phyloP scores from a whole-genome alignment of 1,140 invertebrate genomes.

The Cataglyphis hispanica region DNA sequence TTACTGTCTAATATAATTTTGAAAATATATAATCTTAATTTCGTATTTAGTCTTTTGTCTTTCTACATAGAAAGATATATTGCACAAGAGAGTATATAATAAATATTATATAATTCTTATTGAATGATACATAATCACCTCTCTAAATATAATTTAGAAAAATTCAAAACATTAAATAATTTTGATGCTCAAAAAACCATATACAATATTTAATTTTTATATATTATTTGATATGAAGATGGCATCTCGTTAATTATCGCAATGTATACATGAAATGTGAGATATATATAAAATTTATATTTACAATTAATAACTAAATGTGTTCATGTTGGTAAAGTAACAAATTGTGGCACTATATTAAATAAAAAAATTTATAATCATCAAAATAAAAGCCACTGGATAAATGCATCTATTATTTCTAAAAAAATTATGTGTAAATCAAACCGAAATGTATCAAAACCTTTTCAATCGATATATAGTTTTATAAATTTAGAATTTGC shows the following conservation, averaged over 20 bases:
- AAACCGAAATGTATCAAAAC: constrained; percentile 2
- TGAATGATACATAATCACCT: constrained; percentile 16
- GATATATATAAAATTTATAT: constrained; percentile 31
- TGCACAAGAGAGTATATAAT: constrained; percentile 40
- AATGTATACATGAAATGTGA: constrained; percentile 21
- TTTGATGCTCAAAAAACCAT: background rate
- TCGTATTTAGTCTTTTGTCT: constrained; percentile 14
- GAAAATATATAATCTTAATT: constrained; percentile 17
- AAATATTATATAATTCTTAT: constrained; percentile 30
- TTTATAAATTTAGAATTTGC: constrained; percentile 16
- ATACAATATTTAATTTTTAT: background rate
- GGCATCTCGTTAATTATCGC: background rate
- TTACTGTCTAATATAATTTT: constrained; percentile 26
- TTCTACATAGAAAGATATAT: background rate
- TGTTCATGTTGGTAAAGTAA: constrained; percentile 20
- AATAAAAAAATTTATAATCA: constrained; percentile 40
- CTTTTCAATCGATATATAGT: constrained; percentile 7
- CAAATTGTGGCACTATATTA: constrained; percentile 28
- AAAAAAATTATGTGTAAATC: constrained; percentile 1
- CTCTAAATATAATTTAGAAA: background rate
- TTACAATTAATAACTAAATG: constrained; percentile 34
- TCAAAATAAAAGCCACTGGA: constrained; percentile 23
- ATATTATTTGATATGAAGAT: background rate
- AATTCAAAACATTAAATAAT: constrained; percentile 24
- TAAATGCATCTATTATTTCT: constrained; percentile 57